Base-by-base conservation (phyloP, 2,888 invertebrate genomes). In the Notodonta dromedarius region DNA sequence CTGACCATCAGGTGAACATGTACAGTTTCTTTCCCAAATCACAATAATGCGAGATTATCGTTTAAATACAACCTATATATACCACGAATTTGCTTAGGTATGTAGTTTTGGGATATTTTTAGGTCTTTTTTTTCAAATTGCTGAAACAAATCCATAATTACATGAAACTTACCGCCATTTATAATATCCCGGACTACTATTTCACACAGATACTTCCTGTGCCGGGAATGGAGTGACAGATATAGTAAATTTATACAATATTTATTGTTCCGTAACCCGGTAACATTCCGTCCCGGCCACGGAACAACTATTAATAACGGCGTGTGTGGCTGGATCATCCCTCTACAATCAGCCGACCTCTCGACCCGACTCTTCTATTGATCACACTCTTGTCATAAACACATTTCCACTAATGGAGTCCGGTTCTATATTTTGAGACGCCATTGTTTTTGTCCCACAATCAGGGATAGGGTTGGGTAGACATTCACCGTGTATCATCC, bases 341-440 rank as follows among this genome's bases (percentile, higher is more conserved):
- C 69, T 69, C 71, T 75, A 77, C 76, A 82, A 83, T 80, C 80
- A 76, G 74, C 73, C 78, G 75, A 76, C 79, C 81, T 83, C 79
- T 82, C 80, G 80, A 83, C 83, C 85, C 82, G 74, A 74, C 76
- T 73, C 78, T 78, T 84, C 86, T 88, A 89, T 90, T 89, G 90
- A 90, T 89, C 87, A 87, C 81, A 80, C 84, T 88, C 86, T 84
- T 89, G 90, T 90, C 90, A 88, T 86, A 83, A 82, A 83, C 87
- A 89, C 86, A 86, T 88, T 88, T 83, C 78, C 84, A 80, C 84
- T 91, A 91, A 91, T 90, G 90, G 89, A 87, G 86, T 85, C 79
- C 73, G 77, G 76, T 77, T 75, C 81, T 71, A 75, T 87, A 84
- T 83, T 80, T 74, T 65, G 74, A 82, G 83, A 80, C 76, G 77